Evolutionary conservation across 2,113 vertebrate genomes (phyloP).

Genomic region (Chamaea fasciata): DNA sequence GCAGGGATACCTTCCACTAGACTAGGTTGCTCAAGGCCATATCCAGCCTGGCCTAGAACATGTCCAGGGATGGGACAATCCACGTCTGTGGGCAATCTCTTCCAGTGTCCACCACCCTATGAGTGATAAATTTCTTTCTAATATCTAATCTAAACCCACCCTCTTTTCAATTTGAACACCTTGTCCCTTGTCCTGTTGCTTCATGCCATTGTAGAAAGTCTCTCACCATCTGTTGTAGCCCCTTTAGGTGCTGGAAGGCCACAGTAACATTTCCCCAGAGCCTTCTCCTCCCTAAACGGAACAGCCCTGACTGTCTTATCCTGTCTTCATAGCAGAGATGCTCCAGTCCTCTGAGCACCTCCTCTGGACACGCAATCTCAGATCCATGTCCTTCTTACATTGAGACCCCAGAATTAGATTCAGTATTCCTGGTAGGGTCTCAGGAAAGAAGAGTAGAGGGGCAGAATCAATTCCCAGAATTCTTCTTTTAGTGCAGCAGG

Average conservation of each 20-base stretch:
- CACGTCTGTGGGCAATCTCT: background rate
- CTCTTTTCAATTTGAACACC: background rate
- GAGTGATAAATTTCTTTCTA: background rate
- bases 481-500: background rate
- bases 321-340: background rate
- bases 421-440: background rate
- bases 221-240: background rate
- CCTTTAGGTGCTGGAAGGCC: background rate
- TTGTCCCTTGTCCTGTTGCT: background rate
- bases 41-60: background rate
- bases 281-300: background rate
- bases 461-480: background rate
- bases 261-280: background rate
- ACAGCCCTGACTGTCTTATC: background rate
- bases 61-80: background rate
- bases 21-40: background rate
- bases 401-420: background rate
- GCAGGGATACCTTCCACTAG: background rate
- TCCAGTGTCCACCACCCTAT: background rate
- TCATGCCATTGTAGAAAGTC: background rate
- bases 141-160: background rate
- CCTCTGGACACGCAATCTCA: accelerated
- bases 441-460: background rate
- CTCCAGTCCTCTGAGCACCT: background rate
- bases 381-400: accelerated